phyloP scores from a whole-genome alignment of 2,888 invertebrate genomes.

The Schizaphis graminum region DNA sequence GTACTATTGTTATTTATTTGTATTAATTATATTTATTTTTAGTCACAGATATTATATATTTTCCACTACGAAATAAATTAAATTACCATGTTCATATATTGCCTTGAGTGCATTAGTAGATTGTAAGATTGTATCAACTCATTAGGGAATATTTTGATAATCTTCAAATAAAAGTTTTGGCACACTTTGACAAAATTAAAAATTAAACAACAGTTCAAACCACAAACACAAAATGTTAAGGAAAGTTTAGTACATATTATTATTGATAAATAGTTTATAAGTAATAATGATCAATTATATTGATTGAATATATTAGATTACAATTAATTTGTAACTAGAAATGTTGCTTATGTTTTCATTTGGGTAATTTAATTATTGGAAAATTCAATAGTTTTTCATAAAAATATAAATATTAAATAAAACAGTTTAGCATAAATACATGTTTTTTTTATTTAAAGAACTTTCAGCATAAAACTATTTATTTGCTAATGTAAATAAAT shows the following conservation, averaged over 20 bases:
- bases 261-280: background rate
- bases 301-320: background rate
- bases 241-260: background rate
- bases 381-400: background rate
- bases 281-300: background rate
- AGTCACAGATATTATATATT: background rate
- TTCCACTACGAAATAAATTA: background rate
- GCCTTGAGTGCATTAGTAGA: slow-evolving; percentile 31
- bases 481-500: background rate
- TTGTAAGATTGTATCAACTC: slow-evolving; percentile 29
- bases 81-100: background rate
- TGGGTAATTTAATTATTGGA: background rate
- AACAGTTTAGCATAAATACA: background rate
- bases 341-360: background rate
- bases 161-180: slow-evolving; percentile 20
- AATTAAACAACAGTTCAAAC: background rate
- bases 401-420: background rate
- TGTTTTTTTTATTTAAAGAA: no score
- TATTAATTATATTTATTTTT: background rate
- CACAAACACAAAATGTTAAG: background rate
- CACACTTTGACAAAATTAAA: background rate
- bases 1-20: background rate
- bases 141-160: slow-evolving; percentile 33
- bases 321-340: background rate
- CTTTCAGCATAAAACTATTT: no score